phyloP scores from a whole-genome alignment of 2,113 vertebrate species.

The Amphiprion percula region DNA sequence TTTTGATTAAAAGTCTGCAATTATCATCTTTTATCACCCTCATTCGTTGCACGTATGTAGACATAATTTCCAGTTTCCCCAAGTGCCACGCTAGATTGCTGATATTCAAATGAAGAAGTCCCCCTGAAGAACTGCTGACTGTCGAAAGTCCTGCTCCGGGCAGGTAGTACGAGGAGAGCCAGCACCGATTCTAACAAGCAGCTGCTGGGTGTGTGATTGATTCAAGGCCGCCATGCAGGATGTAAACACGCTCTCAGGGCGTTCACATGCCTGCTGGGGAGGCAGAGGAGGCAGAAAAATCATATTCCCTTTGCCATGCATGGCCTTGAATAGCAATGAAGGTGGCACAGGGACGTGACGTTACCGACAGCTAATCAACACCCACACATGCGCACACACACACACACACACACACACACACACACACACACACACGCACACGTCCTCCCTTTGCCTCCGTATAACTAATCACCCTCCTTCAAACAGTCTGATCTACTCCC shows the following conservation, averaged over 20 bases:
- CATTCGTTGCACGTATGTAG: neutral
- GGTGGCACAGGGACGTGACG: slow-evolving; percentile 31
- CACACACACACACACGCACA: neutral
- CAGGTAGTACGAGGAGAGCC: slow-evolving; percentile 15
- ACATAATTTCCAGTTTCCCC: neutral
- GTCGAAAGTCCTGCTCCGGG: neutral
- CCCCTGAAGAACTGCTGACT: slow-evolving; percentile 26
- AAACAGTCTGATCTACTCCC: slow-evolving; percentile 10
- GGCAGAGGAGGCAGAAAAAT: slow-evolving; percentile 30
- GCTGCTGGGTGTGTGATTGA: slow-evolving; percentile 56
- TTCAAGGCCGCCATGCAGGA: slow-evolving; percentile 34
- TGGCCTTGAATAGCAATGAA: slow-evolving; percentile 60
- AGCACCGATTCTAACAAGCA: slow-evolving; percentile 42
- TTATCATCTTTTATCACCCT: slow-evolving; percentile 6
- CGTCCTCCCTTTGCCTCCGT: neutral
- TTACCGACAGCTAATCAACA: slow-evolving; percentile 38
- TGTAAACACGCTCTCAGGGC: slow-evolving; percentile 56
- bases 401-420: neutral
- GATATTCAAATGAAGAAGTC: slow-evolving; percentile 13
- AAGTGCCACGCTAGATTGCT: neutral
- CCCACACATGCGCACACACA: neutral
- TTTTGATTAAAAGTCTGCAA: slow-evolving; percentile 13
- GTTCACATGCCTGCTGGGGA: slow-evolving; percentile 6
- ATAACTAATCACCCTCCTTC: slow-evolving; percentile 20
- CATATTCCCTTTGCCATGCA: slow-evolving; percentile 36